A percentile compares a stretch with the other conserved stretches of the same genome.
These are phyloP conservation scores for Argynnis bischoffii DNA, from an alignment of 2,888 invertebrate genomes.

Conservation along the genomic window DNA sequence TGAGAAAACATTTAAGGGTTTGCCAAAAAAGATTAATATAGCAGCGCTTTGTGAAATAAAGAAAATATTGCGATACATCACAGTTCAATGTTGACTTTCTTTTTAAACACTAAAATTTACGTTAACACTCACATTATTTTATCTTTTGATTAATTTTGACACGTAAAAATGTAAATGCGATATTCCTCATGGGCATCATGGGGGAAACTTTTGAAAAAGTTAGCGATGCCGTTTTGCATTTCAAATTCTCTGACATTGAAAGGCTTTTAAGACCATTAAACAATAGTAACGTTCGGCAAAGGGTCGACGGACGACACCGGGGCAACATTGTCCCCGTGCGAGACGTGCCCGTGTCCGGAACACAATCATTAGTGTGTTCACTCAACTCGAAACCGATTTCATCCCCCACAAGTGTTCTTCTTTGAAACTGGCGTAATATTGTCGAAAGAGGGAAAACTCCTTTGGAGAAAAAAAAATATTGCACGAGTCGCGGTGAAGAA, in stretches of 20 bases:
- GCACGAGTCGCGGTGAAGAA: conserved; percentile 65
- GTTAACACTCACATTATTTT: too few relatives aligned
- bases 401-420: conserved; percentile 68
- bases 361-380: conserved; percentile 81
- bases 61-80: too few relatives aligned
- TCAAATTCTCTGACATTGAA: conserved; percentile 49
- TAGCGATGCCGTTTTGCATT: conserved; percentile 39
- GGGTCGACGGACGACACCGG: conserved; percentile 58
- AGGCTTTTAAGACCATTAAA: conserved; percentile 73
- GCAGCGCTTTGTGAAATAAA: too few relatives aligned
- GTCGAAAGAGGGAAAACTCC: conserved; percentile 77
- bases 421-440: conserved; percentile 79
- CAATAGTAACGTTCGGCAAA: conserved; percentile 65
- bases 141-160: too few relatives aligned
- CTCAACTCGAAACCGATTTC: conserved; percentile 80
- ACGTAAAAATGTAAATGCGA: not conserved
- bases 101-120: too few relatives aligned
- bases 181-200: not conserved
- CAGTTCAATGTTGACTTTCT: too few relatives aligned
- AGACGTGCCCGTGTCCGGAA: conserved; percentile 67
- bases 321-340: conserved; percentile 44
- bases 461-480: conserved; percentile 72
- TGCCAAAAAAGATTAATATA: too few relatives aligned
- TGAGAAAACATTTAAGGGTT: too few relatives aligned
- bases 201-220: conserved; percentile 27